phyloP scores from a whole-genome alignment of 2,888 invertebrate species.

The Melipona bicolor region DNA sequence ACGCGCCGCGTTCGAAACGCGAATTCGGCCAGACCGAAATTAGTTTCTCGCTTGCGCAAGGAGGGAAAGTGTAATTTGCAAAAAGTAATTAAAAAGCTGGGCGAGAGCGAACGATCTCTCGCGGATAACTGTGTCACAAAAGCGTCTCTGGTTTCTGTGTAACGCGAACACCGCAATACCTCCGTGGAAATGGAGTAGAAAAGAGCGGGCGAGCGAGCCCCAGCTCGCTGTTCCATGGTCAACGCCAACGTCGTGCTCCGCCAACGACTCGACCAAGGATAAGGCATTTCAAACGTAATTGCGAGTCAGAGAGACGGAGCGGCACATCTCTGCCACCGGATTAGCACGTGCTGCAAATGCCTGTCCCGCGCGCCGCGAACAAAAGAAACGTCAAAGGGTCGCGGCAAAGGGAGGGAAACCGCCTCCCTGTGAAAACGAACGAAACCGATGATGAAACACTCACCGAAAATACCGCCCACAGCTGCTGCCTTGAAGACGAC shows the following conservation, averaged over 20 bases:
- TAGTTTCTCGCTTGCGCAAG: constrained; percentile 11
- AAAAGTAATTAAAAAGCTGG: constrained; percentile 38
- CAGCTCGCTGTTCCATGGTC: no score
- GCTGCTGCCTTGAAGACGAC: constrained; percentile 75
- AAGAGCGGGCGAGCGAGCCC: not conserved
- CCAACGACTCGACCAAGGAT: not conserved
- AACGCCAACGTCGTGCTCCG: no score
- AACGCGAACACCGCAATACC: constrained; percentile 19
- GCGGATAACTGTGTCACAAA: constrained; percentile 11
- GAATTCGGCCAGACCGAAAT: constrained; percentile 6
- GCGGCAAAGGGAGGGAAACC: not conserved
- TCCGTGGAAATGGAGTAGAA: not conserved
- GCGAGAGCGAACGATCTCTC: constrained; percentile 7
- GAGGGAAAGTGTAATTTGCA: constrained; percentile 8
- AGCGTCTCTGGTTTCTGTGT: constrained; percentile 3
- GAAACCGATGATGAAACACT: constrained; percentile 52
- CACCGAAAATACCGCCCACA: constrained; percentile 79
- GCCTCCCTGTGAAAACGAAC: not conserved
- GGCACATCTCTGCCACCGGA: not conserved
- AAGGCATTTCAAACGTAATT: constrained; percentile 9
- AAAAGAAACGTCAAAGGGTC: no score
- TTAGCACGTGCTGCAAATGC: not conserved
- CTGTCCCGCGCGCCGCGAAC: not conserved
- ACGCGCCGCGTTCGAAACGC: no score
- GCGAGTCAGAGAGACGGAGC: not conserved